These are phyloP conservation scores for Silurus glanis DNA, from an alignment of 2,113 vertebrate species.

Conservation along the genomic window DNA sequence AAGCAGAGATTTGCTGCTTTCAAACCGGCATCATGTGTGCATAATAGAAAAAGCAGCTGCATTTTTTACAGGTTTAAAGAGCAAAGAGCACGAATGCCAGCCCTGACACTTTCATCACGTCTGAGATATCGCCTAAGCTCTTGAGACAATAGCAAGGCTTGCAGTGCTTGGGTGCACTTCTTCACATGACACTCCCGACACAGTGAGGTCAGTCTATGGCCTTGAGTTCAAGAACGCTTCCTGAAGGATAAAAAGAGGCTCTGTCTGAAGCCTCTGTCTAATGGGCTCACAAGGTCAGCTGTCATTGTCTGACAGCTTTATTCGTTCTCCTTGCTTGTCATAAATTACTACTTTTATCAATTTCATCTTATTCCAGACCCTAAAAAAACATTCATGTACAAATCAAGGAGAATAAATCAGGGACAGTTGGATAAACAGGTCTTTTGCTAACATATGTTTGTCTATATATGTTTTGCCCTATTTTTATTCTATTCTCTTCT, in stretches of 20 bases:
- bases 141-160: slow-evolving; percentile 32
- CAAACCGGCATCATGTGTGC: slow-evolving; percentile 23
- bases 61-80: slow-evolving; percentile 34
- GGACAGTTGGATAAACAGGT: slow-evolving; percentile 56
- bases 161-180: slow-evolving; percentile 25
- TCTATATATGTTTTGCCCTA: slow-evolving; percentile 55
- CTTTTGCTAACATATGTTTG: slow-evolving; percentile 54
- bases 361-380: slow-evolving; percentile 64
- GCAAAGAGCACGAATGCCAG: slow-evolving; percentile 21
- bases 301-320: slow-evolving; percentile 74
- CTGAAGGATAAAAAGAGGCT: slow-evolving; percentile 57
- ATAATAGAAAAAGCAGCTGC: slow-evolving; percentile 36
- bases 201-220: slow-evolving; percentile 32
- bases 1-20: slow-evolving; percentile 40
- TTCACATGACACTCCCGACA: slow-evolving; percentile 48
- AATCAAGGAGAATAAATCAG: slow-evolving; percentile 60
- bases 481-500: slow-evolving; percentile 50
- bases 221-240: slow-evolving; percentile 32
- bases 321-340: slow-evolving; percentile 57
- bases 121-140: slow-evolving; percentile 31
- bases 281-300: slow-evolving; percentile 68
- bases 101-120: slow-evolving; percentile 32
- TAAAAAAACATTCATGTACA: slow-evolving; percentile 56
- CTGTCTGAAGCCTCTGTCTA: slow-evolving; percentile 56
- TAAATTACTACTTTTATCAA: slow-evolving; percentile 69